Percentiles rank a stretch among this genome's conserved stretches.
Conservation (phyloP, 2,797 vertebrate species). For the Gouania willdenowi region DNA sequence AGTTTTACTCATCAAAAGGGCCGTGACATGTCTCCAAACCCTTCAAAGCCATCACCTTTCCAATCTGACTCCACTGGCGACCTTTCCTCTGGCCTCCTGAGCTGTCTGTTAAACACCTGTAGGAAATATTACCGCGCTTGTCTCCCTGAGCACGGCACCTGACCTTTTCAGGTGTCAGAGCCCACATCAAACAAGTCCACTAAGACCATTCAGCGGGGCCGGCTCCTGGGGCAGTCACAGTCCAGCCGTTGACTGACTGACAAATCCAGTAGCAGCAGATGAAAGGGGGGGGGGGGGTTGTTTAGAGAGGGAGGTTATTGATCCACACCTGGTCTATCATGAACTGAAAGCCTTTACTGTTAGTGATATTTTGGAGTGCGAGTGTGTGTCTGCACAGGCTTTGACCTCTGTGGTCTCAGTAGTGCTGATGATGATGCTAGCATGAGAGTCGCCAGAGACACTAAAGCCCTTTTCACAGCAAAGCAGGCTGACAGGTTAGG, state of each 20-base stretch:
- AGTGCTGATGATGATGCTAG: slow-evolving; percentile 42
- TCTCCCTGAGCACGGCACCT: slow-evolving; percentile 59
- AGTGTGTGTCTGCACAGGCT: slow-evolving; percentile 2
- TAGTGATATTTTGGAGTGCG: slow-evolving; percentile 35
- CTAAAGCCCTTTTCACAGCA: slow-evolving; percentile 46
- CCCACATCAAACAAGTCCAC: slow-evolving; percentile 72
- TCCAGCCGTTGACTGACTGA: slow-evolving; percentile 61
- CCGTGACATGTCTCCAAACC: slow-evolving; percentile 44
- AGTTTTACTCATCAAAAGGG: slow-evolving; percentile 48
- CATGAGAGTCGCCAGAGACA: slow-evolving; percentile 42
- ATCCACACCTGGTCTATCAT: slow-evolving; percentile 64
- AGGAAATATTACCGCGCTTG: slow-evolving; percentile 67
- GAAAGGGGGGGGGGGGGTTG: slow-evolving; percentile 52
- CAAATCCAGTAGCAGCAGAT: slow-evolving; percentile 52
- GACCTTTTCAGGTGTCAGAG: slow-evolving; percentile 76
- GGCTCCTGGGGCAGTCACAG: slow-evolving; percentile 37
- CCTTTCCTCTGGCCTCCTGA: slow-evolving; percentile 62
- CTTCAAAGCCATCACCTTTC: slow-evolving; percentile 59
- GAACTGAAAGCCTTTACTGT: slow-evolving; percentile 44
- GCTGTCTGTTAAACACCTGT: slow-evolving; percentile 74
- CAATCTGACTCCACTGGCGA: slow-evolving; percentile 43
- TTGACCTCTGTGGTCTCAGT: slow-evolving; percentile 57
- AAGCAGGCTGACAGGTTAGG: slow-evolving; percentile 59
- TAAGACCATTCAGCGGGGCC: slow-evolving; percentile 54
- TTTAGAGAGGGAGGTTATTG: slow-evolving; percentile 66